phyloP scores from a whole-genome alignment of 92 coral and sea anemone species.

The Porites evermanni region DNA sequence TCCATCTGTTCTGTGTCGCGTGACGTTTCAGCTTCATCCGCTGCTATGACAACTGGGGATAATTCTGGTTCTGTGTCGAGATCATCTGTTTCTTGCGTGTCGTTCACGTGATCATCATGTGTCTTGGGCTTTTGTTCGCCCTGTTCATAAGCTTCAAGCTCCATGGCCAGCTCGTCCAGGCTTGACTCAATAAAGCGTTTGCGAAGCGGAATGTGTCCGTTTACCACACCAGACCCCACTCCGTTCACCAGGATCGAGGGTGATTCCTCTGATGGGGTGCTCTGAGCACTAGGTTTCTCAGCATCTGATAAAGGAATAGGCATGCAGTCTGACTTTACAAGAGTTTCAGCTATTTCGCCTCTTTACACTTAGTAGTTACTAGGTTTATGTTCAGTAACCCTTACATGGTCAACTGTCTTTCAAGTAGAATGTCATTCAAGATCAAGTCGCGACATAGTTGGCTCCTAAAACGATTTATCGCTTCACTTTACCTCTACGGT shows the following conservation, averaged over 20 bases:
- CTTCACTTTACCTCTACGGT: too few relatives aligned
- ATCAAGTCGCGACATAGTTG: too few relatives aligned
- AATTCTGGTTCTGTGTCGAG: neutral
- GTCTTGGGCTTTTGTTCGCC: conserved; percentile 32
- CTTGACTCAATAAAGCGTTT: conserved; percentile 82
- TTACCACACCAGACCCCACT: conserved; percentile 33
- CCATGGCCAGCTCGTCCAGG: conserved; percentile 87
- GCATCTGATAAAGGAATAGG: neutral
- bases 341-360: too few relatives aligned
- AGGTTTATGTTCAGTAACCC: too few relatives aligned
- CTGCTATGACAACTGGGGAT: conserved; percentile 5
- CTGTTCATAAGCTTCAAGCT: conserved; percentile 85
- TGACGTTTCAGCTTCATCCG: conserved; percentile 11
- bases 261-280: conserved; percentile 46
- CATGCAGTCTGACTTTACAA: neutral
- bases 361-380: too few relatives aligned
- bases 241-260: conserved; percentile 26
- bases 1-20: conserved; percentile 35
- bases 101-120: neutral
- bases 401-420: too few relatives aligned
- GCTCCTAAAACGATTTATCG: too few relatives aligned
- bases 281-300: conserved; percentile 40
- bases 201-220: conserved; percentile 57
- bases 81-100: neutral
- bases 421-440: too few relatives aligned